phyloP scores from a whole-genome alignment of 1,140 invertebrate genomes.

The Nymphalis io region DNA sequence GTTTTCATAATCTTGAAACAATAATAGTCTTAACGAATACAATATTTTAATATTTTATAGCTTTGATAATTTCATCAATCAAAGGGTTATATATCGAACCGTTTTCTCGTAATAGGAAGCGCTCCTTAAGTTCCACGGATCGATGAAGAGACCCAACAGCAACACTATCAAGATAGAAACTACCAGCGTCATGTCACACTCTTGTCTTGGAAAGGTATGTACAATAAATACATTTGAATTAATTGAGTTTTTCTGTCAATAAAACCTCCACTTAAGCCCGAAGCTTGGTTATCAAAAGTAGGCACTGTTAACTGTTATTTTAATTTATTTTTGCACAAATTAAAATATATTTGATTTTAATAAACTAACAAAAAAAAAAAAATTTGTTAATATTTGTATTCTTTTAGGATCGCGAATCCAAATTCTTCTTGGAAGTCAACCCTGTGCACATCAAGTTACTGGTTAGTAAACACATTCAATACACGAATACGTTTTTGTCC shows the following conservation, averaged over 20 bases:
- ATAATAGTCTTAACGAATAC: no score
- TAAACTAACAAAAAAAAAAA: no score
- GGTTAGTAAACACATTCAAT: constrained; percentile 48
- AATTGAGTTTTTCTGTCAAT: no score
- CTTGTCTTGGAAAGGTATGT: constrained; percentile 65
- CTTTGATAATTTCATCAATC: no score
- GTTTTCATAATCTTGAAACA: no score
- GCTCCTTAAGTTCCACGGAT: constrained; percentile 50
- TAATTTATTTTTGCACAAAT: no score
- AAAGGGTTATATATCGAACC: no score
- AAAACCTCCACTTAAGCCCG: no score
- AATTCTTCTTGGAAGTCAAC: constrained; percentile 71
- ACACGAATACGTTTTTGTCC: background rate
- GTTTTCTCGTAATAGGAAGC: constrained; percentile 54
- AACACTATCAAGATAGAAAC: constrained; percentile 58
- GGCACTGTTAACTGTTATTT: no score
- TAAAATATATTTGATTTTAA: no score
- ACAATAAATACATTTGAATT: background rate
- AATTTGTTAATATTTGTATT: constrained; percentile 17
- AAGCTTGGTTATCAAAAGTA: no score
- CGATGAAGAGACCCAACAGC: constrained; percentile 46
- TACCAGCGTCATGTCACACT: constrained; percentile 53
- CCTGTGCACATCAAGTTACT: constrained; percentile 69
- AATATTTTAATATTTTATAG: no score
- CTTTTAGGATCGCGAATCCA: constrained; percentile 68